Base-by-base conservation (phyloP, 2,797 vertebrate species). In the Mionectes olivaceus region DNA sequence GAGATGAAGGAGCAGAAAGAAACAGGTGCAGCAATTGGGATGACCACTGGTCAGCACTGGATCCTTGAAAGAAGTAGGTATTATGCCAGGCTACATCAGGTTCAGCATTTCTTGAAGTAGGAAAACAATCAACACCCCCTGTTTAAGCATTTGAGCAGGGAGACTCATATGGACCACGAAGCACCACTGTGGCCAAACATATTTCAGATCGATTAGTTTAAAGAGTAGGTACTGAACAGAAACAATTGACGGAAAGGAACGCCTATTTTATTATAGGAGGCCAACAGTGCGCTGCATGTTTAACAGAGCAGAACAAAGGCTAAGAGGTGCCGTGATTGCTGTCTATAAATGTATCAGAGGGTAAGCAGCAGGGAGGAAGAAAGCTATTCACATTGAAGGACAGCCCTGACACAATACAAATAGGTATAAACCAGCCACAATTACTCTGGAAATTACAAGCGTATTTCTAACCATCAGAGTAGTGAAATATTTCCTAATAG, bases 361-460 rank as follows among this genome's bases (percentile, higher is more conserved):
- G 61, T 78, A 85, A 89, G 77, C 81, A 92, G 90, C 93, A 85
- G 90, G 94, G 89, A 97, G 61, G 84, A 89, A 79, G 81, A 90
- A 90, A 87, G 46, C 82, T 73, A 83, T 94, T 95, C 59, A 3
- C 30, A 2, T n/a, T 78, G 83, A 91, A 90, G 88, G 73, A 91
- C 73, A 68, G 76, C 2, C 0, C 55, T 91, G 94, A 90, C 91
- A 95, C 65, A 88, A 95, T 94, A 86, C 67, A 91, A 95, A 91
- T 90, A 90, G 69, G 80, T 79, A 69, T 82, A 94, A 91, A 93
- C 50, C 74, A 82, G 73, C 32, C n/a, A 76, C 63, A 86, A 33
- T 76, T 88, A 90, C 0, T 0, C 43, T 93, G 87, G 83, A 94
- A 94, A 93, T 94, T 75, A 63, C 79, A 71, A 35, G 43, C 77